Conservation (phyloP, 2,888 invertebrate genomes). For the Tubulanus polymorphus region DNA sequence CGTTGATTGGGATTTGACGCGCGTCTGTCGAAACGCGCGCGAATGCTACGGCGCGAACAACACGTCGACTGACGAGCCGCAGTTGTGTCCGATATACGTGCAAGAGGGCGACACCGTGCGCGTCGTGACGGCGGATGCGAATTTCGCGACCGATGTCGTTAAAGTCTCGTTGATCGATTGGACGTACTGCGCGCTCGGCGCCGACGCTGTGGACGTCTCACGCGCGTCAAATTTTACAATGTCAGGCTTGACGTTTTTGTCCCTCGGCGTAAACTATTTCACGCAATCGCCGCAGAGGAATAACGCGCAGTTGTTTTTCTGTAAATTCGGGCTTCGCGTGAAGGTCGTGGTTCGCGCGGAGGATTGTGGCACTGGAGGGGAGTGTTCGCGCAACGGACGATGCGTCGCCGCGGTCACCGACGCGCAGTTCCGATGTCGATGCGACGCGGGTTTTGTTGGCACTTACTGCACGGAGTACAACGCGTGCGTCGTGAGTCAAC, state of each 20-base stretch:
- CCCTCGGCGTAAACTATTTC: background rate
- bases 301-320: background rate
- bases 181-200: background rate
- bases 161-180: background rate
- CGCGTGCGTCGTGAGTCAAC: background rate
- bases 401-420: background rate
- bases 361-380: background rate
- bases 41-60: too few species aligned
- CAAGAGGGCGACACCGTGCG: background rate
- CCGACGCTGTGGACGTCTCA: background rate
- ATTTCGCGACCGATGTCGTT: background rate
- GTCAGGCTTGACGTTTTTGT: too few species aligned
- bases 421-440: background rate
- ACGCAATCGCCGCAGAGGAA: too few species aligned
- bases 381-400: background rate
- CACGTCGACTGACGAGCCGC: too few species aligned
- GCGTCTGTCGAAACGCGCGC: too few species aligned
- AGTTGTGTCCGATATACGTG: conserved; percentile 1
- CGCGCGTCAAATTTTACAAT: background rate
- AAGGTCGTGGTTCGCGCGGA: background rate
- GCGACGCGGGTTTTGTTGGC: background rate
- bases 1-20: too few species aligned
- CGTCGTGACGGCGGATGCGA: background rate
- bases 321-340: background rate
- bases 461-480: background rate